phyloP scores from a whole-genome alignment of 2,797 vertebrate genomes.

The Tapirus indicus region DNA sequence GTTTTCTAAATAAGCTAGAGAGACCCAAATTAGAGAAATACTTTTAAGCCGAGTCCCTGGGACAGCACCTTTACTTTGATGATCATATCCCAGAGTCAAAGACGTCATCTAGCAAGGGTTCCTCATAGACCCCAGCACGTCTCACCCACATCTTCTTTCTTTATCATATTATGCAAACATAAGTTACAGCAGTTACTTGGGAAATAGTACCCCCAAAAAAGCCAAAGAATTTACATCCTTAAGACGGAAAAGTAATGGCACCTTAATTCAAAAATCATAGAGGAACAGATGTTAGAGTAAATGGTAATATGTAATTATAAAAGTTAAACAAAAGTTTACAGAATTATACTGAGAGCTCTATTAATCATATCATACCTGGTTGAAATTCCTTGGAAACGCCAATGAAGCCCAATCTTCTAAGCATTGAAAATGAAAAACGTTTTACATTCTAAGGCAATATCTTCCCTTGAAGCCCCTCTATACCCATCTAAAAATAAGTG shows the following conservation, averaged over 20 bases:
- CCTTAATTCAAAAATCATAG: conserved; percentile 15
- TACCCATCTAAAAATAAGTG: conserved; percentile 30
- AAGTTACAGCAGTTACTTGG: neutral
- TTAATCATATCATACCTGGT: neutral
- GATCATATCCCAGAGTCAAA: neutral
- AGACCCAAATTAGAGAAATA: conserved; percentile 39
- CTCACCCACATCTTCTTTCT: neutral
- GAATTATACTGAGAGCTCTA: neutral
- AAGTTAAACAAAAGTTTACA: conserved; percentile 26
- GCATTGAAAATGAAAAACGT: conserved; percentile 32
- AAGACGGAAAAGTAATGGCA: neutral
- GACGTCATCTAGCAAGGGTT: neutral
- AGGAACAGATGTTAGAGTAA: neutral
- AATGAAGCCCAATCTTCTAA: conserved; percentile 38
- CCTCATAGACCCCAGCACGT: neutral
- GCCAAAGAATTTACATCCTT: neutral
- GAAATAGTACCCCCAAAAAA: neutral
- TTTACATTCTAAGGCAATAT: conserved; percentile 2
- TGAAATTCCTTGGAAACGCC: neutral
- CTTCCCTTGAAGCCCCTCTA: neutral
- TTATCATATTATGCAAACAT: neutral
- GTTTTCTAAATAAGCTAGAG: conserved; percentile 12
- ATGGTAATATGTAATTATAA: neutral
- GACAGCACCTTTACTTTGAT: conserved; percentile 13
- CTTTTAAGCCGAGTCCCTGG: neutral